These are phyloP conservation scores for Calliopsis andreniformis DNA, from an alignment of 1,140 invertebrate genomes.

Conservation along the genomic window DNA sequence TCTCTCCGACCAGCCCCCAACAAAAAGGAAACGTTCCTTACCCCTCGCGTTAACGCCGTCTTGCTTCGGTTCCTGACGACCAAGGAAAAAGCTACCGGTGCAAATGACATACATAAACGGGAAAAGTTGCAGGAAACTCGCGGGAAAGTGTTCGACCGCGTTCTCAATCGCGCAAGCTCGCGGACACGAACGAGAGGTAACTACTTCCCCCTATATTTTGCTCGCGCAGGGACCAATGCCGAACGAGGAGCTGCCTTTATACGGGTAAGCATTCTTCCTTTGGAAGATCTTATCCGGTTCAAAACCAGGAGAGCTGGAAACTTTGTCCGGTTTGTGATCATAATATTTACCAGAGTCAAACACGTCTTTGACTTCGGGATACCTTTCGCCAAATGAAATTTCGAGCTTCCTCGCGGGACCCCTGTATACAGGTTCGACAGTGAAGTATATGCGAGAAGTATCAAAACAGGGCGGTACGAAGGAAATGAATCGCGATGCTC, in stretches of 20 bases:
- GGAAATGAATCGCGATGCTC: background rate
- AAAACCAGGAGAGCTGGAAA: constrained; percentile 10
- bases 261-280: constrained; percentile 23
- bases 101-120: constrained; percentile 25
- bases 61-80: constrained; percentile 8
- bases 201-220: constrained; percentile 15
- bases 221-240: constrained; percentile 23
- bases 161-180: constrained; percentile 16
- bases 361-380: constrained; percentile 24
- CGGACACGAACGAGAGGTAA: constrained; percentile 17
- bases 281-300: constrained; percentile 19
- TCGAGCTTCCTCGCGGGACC: background rate
- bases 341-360: constrained; percentile 30
- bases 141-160: constrained; percentile 33
- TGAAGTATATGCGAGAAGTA: background rate
- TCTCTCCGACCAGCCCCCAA: background rate
- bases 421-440: background rate
- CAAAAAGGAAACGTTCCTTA: constrained; percentile 2
- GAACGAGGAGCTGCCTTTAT: constrained; percentile 26
- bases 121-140: constrained; percentile 39
- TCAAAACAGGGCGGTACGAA: background rate
- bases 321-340: constrained; percentile 12
- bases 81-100: background rate
- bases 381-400: constrained; percentile 35
- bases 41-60: background rate